A percentile compares a stretch with the other conserved stretches of the same genome.
Evolutionary conservation across 2,113 vertebrate genomes (phyloP).

Genomic region (Chauna torquata): DNA sequence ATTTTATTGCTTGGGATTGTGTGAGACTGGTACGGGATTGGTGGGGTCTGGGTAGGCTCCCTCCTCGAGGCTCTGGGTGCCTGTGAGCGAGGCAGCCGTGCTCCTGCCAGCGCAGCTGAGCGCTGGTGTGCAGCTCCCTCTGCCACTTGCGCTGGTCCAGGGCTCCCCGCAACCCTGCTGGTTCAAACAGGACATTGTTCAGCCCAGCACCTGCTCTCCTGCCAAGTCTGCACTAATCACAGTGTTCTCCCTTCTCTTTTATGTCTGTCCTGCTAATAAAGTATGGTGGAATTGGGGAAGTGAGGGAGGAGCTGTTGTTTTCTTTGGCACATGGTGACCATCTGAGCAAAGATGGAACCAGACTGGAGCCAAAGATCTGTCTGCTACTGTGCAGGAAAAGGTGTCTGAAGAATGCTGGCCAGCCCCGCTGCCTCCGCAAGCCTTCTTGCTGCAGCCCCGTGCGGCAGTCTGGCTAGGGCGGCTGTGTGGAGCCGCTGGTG

Average conservation of each 20-base stretch:
- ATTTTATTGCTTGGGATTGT: background rate
- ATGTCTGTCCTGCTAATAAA: slow-evolving; percentile 19
- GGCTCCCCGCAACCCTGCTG: background rate
- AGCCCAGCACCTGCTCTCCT: background rate
- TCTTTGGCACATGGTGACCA: background rate
- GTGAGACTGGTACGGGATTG: background rate
- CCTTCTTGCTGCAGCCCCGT: rapidly evolving
- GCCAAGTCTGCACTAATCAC: background rate
- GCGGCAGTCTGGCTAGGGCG: background rate
- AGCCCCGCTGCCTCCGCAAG: background rate
- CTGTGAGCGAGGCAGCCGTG: background rate
- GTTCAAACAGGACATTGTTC: slow-evolving; percentile 29
- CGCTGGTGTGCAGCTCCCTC: background rate
- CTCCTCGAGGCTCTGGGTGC: background rate
- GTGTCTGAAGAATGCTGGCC: background rate
- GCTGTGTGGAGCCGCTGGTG: background rate
- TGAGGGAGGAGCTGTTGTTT: slow-evolving; percentile 11
- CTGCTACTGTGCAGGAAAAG: background rate
- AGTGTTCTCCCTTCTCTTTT: background rate
- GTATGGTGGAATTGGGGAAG: background rate
- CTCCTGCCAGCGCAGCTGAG: background rate
- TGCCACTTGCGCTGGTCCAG: background rate
- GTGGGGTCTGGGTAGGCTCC: background rate
- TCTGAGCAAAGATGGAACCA: slow-evolving; percentile 13
- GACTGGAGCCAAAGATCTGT: background rate